Evolutionary conservation across 2,888 invertebrate species (phyloP).

Genomic region (Gymnosoma rotundatum): DNA sequence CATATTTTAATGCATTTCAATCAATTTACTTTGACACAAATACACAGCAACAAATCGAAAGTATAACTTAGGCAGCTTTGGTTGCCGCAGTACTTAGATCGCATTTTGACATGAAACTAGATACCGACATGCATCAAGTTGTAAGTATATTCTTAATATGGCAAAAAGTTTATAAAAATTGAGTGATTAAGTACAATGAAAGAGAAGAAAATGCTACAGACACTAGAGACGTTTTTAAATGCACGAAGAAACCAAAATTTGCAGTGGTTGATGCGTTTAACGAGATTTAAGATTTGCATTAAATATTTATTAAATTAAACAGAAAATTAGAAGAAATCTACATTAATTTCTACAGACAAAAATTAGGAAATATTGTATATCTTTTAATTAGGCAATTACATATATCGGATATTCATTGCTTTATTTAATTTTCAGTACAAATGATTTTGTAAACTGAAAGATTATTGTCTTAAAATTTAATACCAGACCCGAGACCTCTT

Average conservation of each 20-base stretch:
- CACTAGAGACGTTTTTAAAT: background rate
- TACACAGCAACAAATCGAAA: conserved; percentile 23
- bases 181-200: conserved; percentile 60
- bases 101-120: conserved; percentile 35
- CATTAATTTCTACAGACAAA: no score
- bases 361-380: background rate
- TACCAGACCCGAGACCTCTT: no score
- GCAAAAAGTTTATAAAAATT: conserved; percentile 59
- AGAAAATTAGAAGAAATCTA: no score
- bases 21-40: conserved; percentile 47
- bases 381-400: no score
- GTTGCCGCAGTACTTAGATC: conserved; percentile 1
- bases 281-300: no score
- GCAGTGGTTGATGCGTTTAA: background rate
- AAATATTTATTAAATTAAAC: no score
- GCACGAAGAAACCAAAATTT: background rate
- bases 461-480: no score
- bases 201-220: conserved; percentile 16
- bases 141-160: conserved; percentile 33
- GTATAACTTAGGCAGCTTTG: conserved; percentile 20
- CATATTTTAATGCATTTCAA: conserved; percentile 64
- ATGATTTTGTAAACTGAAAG: no score
- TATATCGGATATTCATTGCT: no score
- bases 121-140: conserved; percentile 37
- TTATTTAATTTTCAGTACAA: no score